A percentile compares a stretch with the other conserved stretches of the same genome.
These are phyloP conservation scores for Podocnemis expansa DNA, from an alignment of 2,113 vertebrate species.

Conservation along the genomic window DNA sequence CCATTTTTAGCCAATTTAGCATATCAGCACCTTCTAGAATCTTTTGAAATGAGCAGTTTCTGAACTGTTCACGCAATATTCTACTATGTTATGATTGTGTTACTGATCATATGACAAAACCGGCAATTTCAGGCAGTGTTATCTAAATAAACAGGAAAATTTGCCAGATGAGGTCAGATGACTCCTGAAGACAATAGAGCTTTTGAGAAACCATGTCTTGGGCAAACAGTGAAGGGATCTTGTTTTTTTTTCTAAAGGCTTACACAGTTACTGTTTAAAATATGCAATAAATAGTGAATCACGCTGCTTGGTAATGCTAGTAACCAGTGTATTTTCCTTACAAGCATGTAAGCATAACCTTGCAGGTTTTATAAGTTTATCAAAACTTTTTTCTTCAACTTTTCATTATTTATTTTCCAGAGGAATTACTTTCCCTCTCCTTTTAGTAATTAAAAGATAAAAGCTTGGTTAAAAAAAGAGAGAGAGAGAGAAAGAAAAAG, in stretches of 20 bases:
- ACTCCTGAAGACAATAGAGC: slow-evolving; percentile 40
- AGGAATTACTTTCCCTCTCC: not conserved
- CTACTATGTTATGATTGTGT: slow-evolving; percentile 7
- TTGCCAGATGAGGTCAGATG: slow-evolving; percentile 59
- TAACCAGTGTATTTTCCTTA: not conserved
- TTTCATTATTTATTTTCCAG: not conserved
- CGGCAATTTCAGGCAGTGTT: slow-evolving; percentile 14
- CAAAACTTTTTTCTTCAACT: not conserved
- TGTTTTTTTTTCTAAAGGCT: not conserved
- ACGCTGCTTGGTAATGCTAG: not conserved
- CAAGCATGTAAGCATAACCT: not conserved
- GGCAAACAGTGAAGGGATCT: slow-evolving; percentile 8
- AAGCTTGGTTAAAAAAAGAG: not conserved
- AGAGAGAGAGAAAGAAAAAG: no score
- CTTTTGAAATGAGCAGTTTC: not conserved
- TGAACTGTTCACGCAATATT: slow-evolving; percentile 26
- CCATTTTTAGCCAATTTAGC: not conserved
- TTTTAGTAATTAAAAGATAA: not conserved
- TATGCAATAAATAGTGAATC: not conserved
- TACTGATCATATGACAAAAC: slow-evolving; percentile 46
- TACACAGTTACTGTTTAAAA: not conserved
- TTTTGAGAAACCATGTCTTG: slow-evolving; percentile 37
- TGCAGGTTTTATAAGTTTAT: not conserved
- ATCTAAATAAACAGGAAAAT: slow-evolving; percentile 60
- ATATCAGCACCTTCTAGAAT: not conserved